Evolutionary conservation across 2,113 vertebrate species (phyloP), one percentile per base, ranked within the genome.

Genomic region (Caretta caretta): DNA sequence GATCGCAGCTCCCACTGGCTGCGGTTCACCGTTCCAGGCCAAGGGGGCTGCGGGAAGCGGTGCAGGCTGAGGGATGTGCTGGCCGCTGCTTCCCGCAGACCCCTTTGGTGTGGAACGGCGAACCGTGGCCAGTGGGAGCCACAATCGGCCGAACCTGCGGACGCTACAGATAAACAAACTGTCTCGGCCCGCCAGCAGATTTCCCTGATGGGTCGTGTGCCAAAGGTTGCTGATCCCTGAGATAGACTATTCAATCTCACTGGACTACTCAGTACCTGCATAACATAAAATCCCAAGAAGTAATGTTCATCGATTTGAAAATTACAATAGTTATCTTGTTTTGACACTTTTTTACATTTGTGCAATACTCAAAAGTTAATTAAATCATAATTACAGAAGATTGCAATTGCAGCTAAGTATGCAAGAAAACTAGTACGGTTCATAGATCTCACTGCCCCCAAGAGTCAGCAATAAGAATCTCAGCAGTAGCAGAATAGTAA

Each of bases 381-480:
- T 94, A 96, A 94, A 94, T 96, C 92, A 92, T 88, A 95, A 97
- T 92, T 92, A 92, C 81, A 76, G 22, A 92, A 94, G 35, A 93
- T 19, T 92, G 84, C 81, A 95, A 94, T 53, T 84, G 96, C 85
- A 93, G 79, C 81, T 93, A 96, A 93, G 89, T 96, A 89, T 87
- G 93, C 93, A 94, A 29, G 84, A 95, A 97, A 96, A 96, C 94
- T 79, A 83, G 56, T 92, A 62, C 87, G 84, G 42, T 89, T n/a
- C 85, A 86, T 90, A 96, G 88, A 96, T 93, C 93, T 94, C 83
- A 85, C 20, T 90, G 91, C 88, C 81, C 94, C 92, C 19, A 16
- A 90, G 97, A 94, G 56, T 42, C 83, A 89, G 59, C 57, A 90
- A 87, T 38, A 97, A 96, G 92, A 94, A 87, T 81, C 88, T 53